Evolutionary conservation across 1,140 invertebrate species (phyloP), one percentile per base, ranked within the genome.

Genomic region (Drosophila arizonae): DNA sequence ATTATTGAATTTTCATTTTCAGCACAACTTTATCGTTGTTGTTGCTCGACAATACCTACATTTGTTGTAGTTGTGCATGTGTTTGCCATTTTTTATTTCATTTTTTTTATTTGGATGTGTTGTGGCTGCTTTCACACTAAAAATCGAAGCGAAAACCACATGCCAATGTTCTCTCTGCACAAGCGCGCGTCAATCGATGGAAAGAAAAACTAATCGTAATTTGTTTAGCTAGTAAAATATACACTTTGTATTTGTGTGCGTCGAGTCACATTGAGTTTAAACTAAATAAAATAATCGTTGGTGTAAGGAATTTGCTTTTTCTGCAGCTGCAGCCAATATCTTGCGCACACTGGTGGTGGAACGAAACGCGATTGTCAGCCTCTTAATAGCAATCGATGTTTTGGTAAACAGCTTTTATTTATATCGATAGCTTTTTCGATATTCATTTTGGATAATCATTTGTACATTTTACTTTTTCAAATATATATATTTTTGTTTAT

Each of bases 1-100:
- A 68, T 85, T 89, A 88, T 88, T 89, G 85, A 89, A 84, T 89
- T 89, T 88, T 88, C 84, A 72, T 81, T 63, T 81, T 48, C 55
- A 48, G 17, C 46, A 70, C 11, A 45, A 56, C 72, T 51, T 76
- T 63, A 57, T 17, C 17, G 17, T 79, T 60, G 72, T 45, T 30
- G 55, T 57, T 75, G 63, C 55, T 63, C 57, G 45, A 45, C 73
- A 58, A 48, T 87, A 88, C 82, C 79, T 88, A 87, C 79, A 79
- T 82, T 87, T 87, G 69, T 80, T 85, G 77, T 80, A 77, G 61
- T 77, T 85, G 80, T 84, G 58, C 63, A 71, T 82, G 81, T 84
- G 77, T 82, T 87, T 87, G 84, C 84, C 82, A 87, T 86, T 82
- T 87, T 82, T 68, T 81, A 51, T 56, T 82, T 55, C 51, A 21